Evolutionary conservation across 2,888 invertebrate species (phyloP).

Genomic region (Stenotaenia linearis): DNA sequence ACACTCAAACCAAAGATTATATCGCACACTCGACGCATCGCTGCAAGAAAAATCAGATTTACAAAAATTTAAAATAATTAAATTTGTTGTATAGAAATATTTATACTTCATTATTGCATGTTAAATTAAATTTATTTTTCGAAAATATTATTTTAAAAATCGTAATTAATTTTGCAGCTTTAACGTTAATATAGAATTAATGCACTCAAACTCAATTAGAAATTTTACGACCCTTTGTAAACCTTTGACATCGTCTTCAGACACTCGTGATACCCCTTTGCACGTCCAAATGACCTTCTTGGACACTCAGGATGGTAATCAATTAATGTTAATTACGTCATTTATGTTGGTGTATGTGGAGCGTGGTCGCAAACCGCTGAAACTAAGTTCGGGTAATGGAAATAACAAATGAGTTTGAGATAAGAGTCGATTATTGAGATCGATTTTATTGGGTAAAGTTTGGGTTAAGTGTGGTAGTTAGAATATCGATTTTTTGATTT

Average conservation of each 20-base stretch:
- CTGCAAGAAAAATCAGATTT: too few relatives aligned
- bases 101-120: neutral
- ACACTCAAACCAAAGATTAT: neutral
- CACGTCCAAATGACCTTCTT: neutral
- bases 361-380: neutral
- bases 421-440: neutral
- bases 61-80: too few relatives aligned
- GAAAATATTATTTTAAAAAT: neutral
- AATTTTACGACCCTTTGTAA: neutral
- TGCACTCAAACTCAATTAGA: neutral
- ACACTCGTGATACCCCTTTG: neutral
- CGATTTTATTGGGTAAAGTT: too few relatives aligned
- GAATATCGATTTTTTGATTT: too few relatives aligned
- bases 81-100: too few relatives aligned
- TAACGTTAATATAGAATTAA: neutral
- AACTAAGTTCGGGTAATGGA: neutral
- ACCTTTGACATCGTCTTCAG: neutral
- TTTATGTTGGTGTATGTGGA: neutral
- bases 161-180: neutral
- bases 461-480: too few relatives aligned
- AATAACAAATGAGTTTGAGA: neutral
- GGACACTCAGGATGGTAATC: neutral
- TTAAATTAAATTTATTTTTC: neutral
- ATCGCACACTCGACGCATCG: neutral
- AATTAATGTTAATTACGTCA: neutral